Conservation (phyloP, 2,797 vertebrate species). For the Synanceia verrucosa region DNA sequence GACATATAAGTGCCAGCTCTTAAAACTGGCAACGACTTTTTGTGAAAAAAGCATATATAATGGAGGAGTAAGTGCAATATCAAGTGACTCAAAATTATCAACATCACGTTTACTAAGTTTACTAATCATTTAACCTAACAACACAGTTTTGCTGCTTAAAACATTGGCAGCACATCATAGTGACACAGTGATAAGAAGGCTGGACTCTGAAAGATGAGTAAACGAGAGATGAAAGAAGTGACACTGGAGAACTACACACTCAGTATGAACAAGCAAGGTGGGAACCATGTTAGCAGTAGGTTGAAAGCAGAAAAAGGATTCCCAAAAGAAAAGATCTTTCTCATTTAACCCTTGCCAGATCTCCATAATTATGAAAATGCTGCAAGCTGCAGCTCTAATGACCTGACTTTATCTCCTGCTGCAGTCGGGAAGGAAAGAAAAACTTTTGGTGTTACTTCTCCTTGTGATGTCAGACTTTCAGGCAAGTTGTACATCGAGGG, state of each 20-base stretch:
- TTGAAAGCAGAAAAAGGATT: neutral
- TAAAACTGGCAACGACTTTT: too few relatives aligned
- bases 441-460: neutral
- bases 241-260: neutral
- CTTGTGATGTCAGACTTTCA: conserved; percentile 22
- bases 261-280: neutral
- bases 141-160: too few relatives aligned
- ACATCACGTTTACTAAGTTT: too few relatives aligned
- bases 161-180: too few relatives aligned
- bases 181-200: neutral
- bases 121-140: too few relatives aligned
- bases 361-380: neutral
- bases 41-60: too few relatives aligned
- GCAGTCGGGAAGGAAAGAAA: neutral
- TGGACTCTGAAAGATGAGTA: neutral
- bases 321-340: neutral
- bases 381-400: conserved; percentile 10
- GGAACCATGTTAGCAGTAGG: neutral
- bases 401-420: conserved; percentile 8
- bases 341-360: neutral
- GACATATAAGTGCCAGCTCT: too few relatives aligned
- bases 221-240: neutral
- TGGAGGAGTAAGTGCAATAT: too few relatives aligned
- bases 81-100: too few relatives aligned
- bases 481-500: conserved; percentile 5